A percentile compares a stretch with the other conserved stretches of the same genome.
Evolutionary conservation across 2,797 vertebrate species (phyloP).

Genomic region (Manis pentadactyla): DNA sequence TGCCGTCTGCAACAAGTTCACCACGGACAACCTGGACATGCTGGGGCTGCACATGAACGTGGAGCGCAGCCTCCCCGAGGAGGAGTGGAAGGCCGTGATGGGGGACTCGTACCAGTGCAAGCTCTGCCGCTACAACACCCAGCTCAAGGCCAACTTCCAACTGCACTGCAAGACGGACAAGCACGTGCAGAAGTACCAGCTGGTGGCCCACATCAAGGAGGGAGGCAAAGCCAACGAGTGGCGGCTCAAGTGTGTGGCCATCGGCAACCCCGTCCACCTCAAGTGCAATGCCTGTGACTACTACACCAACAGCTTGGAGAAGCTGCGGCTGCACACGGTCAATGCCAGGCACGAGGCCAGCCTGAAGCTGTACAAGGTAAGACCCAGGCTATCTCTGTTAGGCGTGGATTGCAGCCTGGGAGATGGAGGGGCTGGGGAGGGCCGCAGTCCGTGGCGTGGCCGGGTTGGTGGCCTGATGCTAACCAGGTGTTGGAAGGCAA

Average conservation of each 20-base stretch:
- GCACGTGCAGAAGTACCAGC: conserved; percentile 98
- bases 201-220: conserved; percentile 99
- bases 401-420: rapidly evolving
- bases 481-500: neutral
- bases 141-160: conserved; percentile 99
- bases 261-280: conserved; percentile 98
- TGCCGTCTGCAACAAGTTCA: conserved; percentile 99
- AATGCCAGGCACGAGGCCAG: conserved; percentile 98
- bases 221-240: conserved; percentile 99
- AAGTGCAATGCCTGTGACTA: conserved; percentile 99
- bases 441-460: rapidly evolving
- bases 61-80: conserved; percentile 96
- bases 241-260: conserved; percentile 99
- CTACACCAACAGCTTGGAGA: conserved; percentile 99
- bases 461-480: neutral
- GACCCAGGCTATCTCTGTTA: conserved; percentile 60
- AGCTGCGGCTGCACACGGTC: conserved; percentile 97
- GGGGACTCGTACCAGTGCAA: conserved; percentile 99
- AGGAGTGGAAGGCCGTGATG: conserved; percentile 97
- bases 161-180: conserved; percentile 99
- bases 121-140: conserved; percentile 98
- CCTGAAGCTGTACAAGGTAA: conserved; percentile 99
- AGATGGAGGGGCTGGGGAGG: neutral
- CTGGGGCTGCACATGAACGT: conserved; percentile 98
- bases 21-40: conserved; percentile 98